Evolutionary conservation across 2,888 invertebrate species (phyloP).

Genomic region (Amblyjoppa fuscipennis): DNA sequence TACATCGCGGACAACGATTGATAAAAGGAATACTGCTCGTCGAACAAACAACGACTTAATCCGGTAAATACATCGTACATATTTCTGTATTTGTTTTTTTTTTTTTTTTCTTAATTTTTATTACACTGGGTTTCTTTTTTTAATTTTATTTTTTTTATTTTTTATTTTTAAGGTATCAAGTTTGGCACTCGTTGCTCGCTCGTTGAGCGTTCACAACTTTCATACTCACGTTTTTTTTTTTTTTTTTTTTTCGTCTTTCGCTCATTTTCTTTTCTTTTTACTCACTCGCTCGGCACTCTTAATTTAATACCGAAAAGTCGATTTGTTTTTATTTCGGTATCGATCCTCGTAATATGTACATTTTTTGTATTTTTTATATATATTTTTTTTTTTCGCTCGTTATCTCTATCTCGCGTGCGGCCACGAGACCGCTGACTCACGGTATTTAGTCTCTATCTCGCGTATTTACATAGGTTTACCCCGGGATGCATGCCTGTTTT

Average conservation of each 20-base stretch:
- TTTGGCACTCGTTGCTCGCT: constrained; percentile 82
- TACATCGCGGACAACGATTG: constrained; percentile 82
- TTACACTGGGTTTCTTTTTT: constrained; percentile 78
- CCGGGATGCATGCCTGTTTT: constrained; percentile 20
- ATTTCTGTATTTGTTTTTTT: constrained; percentile 72
- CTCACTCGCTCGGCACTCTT: constrained; percentile 48
- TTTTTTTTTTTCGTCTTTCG: neutral
- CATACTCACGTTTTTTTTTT: constrained; percentile 34
- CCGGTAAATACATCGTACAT: constrained; percentile 77
- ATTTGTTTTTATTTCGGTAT: constrained; percentile 31
- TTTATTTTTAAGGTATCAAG: constrained; percentile 75
- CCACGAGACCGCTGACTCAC: constrained; percentile 34
- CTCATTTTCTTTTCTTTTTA: constrained; percentile 37
- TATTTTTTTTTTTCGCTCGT: constrained; percentile 5
- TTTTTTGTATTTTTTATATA: constrained; percentile 39
- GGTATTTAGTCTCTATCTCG: constrained; percentile 19
- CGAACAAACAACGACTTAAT: constrained; percentile 78
- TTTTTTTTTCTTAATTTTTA: constrained; percentile 50
- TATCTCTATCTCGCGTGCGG: constrained; percentile 25
- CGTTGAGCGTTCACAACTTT: constrained; percentile 60
- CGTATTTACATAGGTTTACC: constrained; percentile 38
- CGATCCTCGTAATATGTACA: constrained; percentile 63
- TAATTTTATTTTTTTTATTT: neutral
- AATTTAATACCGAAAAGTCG: constrained; percentile 52
- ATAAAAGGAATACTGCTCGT: constrained; percentile 83